Evolutionary conservation across 2,113 vertebrate genomes (phyloP).

Genomic region (Pithys albifrons): DNA sequence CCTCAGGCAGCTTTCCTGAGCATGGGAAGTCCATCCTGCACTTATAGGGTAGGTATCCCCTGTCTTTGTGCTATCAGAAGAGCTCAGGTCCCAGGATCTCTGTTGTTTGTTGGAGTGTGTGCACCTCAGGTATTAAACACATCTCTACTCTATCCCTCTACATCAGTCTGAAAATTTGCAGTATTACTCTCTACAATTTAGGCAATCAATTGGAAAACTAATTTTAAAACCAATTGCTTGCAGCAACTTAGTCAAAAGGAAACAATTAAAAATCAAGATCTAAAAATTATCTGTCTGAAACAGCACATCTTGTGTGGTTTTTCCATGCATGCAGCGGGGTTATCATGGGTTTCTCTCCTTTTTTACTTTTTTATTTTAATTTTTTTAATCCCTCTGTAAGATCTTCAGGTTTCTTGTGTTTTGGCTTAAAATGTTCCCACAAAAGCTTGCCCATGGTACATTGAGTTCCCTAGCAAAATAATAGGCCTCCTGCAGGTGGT

Average conservation of each 20-base stretch:
- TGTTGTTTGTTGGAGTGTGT: not conserved
- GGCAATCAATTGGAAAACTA: not conserved
- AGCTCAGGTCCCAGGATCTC: not conserved
- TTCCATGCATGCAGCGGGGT: not conserved
- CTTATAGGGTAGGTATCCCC: not conserved
- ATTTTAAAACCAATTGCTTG: not conserved
- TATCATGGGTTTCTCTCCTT: not conserved
- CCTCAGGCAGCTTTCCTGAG: not conserved
- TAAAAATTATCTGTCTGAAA: not conserved
- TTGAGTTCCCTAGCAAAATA: constrained; percentile 16
- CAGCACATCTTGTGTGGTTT: not conserved
- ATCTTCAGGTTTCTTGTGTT: not conserved
- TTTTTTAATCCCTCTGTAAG: not conserved
- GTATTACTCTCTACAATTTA: not conserved
- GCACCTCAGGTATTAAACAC: not conserved
- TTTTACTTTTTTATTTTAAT: not conserved
- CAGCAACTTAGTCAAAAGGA: not conserved
- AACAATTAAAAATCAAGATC: not conserved
- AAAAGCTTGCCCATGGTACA: not conserved
- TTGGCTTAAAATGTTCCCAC: not conserved
- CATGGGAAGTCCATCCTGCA: not conserved
- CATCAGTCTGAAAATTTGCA: not conserved
- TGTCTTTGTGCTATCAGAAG: not conserved
- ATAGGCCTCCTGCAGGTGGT: constrained; percentile 78
- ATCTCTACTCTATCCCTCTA: not conserved